A percentile compares a stretch with the other conserved stretches of the same genome.
phyloP scores from a whole-genome alignment of 64 coral and sea anemone species.

The Dendrophyllia cribrosa region DNA sequence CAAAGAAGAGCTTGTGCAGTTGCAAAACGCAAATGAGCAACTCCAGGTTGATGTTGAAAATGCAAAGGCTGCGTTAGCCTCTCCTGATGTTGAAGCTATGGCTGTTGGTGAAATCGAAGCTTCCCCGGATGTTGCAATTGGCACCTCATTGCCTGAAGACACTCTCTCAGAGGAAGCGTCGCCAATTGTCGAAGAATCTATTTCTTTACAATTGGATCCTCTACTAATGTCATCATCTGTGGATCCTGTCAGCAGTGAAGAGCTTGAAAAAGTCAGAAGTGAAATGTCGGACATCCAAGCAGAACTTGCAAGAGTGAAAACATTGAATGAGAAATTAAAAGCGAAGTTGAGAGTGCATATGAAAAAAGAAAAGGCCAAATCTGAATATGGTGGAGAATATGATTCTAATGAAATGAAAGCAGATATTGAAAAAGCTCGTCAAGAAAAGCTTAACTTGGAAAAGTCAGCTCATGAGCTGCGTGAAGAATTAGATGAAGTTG shows the following conservation, averaged over 20 bases:
- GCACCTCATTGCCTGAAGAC: background rate
- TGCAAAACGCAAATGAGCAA: constrained; percentile 2
- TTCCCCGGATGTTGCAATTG: background rate
- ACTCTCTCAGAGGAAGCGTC: background rate
- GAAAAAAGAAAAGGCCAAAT: constrained; percentile 52
- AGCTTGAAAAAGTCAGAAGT: background rate
- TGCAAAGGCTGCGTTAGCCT: background rate
- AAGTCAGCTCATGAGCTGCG: constrained; percentile 65
- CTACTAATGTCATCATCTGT: background rate
- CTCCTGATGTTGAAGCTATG: background rate
- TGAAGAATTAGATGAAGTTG: constrained; percentile 60
- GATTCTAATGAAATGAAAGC: constrained; percentile 68
- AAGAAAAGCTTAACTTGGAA: constrained; percentile 71
- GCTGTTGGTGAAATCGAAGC: background rate
- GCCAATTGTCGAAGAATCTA: constrained; percentile 10
- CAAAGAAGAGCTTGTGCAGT: constrained; percentile 3
- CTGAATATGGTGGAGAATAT: constrained; percentile 32
- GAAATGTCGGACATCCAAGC: constrained; percentile 24
- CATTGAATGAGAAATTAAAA: constrained; percentile 67
- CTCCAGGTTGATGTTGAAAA: background rate
- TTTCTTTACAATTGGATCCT: background rate
- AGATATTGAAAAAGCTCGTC: constrained; percentile 78
- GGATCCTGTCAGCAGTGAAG: background rate
- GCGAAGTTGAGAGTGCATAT: constrained; percentile 27
- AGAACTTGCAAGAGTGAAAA: constrained; percentile 47